Evolutionary conservation across 1,140 invertebrate genomes (phyloP).

Genomic region (Apocrypta bakeri): DNA sequence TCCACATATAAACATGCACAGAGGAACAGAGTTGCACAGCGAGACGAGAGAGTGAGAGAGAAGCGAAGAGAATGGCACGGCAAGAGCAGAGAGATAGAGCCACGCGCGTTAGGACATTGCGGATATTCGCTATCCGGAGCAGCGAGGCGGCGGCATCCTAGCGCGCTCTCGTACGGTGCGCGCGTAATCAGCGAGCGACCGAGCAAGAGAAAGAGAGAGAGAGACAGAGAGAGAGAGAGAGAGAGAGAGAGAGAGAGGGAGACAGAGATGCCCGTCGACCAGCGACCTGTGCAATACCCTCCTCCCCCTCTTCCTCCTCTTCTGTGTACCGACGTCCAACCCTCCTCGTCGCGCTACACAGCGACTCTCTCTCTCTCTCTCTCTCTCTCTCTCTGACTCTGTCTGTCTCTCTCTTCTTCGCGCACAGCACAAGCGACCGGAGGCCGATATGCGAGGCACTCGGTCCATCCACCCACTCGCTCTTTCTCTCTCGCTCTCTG

Average conservation of each 20-base stretch:
- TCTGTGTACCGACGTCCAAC: slow-evolving; percentile 37
- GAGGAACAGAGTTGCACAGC: not conserved
- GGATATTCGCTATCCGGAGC: slow-evolving; percentile 69
- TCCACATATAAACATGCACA: not conserved
- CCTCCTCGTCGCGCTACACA: slow-evolving; percentile 25
- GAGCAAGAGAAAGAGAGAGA: slow-evolving; percentile 62
- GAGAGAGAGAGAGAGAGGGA: slow-evolving; percentile 63
- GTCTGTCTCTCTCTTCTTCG: slow-evolving; percentile 47
- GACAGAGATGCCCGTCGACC: slow-evolving; percentile 62
- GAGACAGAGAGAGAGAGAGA: slow-evolving; percentile 66
- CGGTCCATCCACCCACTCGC: slow-evolving; percentile 12
- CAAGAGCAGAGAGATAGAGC: slow-evolving; percentile 30
- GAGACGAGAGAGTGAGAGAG: slow-evolving; percentile 29
- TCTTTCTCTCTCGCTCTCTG: no score
- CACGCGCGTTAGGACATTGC: slow-evolving; percentile 69
- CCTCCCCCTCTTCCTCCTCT: slow-evolving; percentile 51
- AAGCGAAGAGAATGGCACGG: not conserved
- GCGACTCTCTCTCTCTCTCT: slow-evolving; percentile 51
- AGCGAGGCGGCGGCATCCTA: slow-evolving; percentile 36
- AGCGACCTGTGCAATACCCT: slow-evolving; percentile 49
- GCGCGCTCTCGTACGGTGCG: slow-evolving; percentile 22
- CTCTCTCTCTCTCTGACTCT: slow-evolving; percentile 46
- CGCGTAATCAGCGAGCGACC: slow-evolving; percentile 75
- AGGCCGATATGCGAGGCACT: slow-evolving; percentile 30
- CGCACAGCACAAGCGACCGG: slow-evolving; percentile 4